Conservation (phyloP, 2,888 invertebrate species). For the Apomyelois bistriatella region DNA sequence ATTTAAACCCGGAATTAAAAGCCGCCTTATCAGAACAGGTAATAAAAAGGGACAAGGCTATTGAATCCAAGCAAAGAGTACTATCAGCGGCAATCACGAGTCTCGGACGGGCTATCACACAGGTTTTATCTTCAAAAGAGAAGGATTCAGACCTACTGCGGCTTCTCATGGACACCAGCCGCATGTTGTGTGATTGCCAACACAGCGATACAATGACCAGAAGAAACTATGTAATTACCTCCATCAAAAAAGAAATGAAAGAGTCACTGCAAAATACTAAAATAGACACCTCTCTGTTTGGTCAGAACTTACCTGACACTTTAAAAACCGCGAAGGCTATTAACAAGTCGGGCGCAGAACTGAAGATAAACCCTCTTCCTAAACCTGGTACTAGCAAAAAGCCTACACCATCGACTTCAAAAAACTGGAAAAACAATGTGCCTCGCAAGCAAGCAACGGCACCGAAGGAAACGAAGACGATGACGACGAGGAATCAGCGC, state of each 20-base stretch:
- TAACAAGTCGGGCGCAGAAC: slow-evolving; percentile 18
- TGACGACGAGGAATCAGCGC: slow-evolving; percentile 9
- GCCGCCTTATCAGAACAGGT: background rate
- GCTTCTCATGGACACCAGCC: slow-evolving; percentile 16
- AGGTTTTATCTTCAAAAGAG: slow-evolving; percentile 16
- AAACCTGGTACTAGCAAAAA: background rate
- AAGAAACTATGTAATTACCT: slow-evolving; percentile 17
- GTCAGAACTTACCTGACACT: slow-evolving; percentile 14
- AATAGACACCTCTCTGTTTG: slow-evolving; percentile 22
- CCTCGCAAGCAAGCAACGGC: slow-evolving; percentile 10
- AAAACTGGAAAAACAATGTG: slow-evolving; percentile 12
- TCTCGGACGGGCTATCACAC: slow-evolving; percentile 5
- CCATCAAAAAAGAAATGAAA: slow-evolving; percentile 24
- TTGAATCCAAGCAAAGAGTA: slow-evolving; percentile 5
- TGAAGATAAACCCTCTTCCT: slow-evolving; percentile 8
- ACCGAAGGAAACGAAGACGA: background rate
- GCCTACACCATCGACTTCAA: background rate
- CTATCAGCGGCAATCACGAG: background rate
- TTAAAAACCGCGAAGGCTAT: slow-evolving; percentile 14
- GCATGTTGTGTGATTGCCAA: slow-evolving; percentile 16
- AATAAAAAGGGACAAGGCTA: slow-evolving; percentile 6
- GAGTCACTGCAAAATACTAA: slow-evolving; percentile 23
- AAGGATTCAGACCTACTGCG: slow-evolving; percentile 17
- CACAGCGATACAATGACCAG: slow-evolving; percentile 19
- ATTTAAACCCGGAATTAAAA: background rate